phyloP scores from a whole-genome alignment of 2,113 vertebrate genomes.

The Dendropsophus ebraccatus region DNA sequence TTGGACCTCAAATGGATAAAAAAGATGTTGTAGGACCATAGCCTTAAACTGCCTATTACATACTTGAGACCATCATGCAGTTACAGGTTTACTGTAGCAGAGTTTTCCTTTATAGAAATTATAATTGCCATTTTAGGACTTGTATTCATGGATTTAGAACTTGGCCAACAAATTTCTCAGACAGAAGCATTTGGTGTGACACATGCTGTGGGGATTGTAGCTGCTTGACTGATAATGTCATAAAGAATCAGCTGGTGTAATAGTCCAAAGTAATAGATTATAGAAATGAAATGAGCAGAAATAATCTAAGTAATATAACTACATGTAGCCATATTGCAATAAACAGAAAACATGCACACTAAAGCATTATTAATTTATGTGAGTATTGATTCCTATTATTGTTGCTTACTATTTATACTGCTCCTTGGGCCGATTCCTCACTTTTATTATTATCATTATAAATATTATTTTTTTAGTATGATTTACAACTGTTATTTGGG shows the following conservation, averaged over 20 bases:
- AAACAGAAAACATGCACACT: neutral
- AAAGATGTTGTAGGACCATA: too few relatives aligned
- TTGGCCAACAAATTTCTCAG: constrained; percentile 46
- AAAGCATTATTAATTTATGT: neutral
- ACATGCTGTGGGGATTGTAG: constrained; percentile 46
- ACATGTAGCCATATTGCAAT: neutral
- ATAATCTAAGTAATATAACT: neutral
- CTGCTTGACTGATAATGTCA: constrained; percentile 49
- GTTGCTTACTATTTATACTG: neutral
- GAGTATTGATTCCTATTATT: neutral
- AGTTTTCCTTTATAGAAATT: constrained; percentile 40
- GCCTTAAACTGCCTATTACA: constrained; percentile 27
- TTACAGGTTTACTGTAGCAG: constrained; percentile 42
- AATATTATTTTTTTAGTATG: too few relatives aligned
- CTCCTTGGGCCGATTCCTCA: too few relatives aligned
- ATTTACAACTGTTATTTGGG: too few relatives aligned
- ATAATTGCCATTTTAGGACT: constrained; percentile 38
- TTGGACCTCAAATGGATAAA: too few relatives aligned
- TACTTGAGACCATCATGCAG: constrained; percentile 37
- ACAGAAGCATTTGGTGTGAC: constrained; percentile 50
- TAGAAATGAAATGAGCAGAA: too few relatives aligned
- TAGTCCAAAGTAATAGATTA: constrained; percentile 12
- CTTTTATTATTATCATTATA: neutral
- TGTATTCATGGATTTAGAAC: constrained; percentile 35
- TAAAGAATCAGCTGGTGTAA: constrained; percentile 29